Conservation (phyloP, 2,797 vertebrate species). For the Typhlichthys subterraneus region DNA sequence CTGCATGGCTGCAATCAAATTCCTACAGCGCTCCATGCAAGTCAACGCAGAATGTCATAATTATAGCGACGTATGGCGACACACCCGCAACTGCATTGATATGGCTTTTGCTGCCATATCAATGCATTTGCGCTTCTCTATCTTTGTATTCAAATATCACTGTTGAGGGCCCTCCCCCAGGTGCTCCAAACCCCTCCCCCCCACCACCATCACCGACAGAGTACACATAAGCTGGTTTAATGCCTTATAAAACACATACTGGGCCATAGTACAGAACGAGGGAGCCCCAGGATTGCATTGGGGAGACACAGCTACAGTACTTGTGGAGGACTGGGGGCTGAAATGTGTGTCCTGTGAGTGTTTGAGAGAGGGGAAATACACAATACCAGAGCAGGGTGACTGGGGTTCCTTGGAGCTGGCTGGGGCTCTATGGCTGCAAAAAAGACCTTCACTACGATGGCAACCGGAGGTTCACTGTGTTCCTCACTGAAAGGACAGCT, state of each 20-base stretch:
- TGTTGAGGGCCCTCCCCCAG: slow-evolving; percentile 28
- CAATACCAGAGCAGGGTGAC: slow-evolving; percentile 82
- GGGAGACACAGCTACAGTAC: slow-evolving; percentile 46
- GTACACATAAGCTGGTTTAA: slow-evolving; percentile 26
- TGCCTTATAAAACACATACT: slow-evolving; percentile 22
- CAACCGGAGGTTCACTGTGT: slow-evolving; percentile 87
- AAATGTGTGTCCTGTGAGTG: slow-evolving; percentile 75
- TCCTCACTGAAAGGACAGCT: slow-evolving; percentile 84
- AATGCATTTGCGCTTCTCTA: too few relatives aligned
- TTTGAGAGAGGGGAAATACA: slow-evolving; percentile 70
- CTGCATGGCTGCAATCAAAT: too few relatives aligned
- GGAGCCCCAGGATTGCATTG: slow-evolving; percentile 30
- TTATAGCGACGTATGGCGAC: too few relatives aligned
- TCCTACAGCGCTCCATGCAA: too few relatives aligned
- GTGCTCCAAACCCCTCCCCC: slow-evolving; percentile 13
- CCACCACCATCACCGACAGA: slow-evolving; percentile 9
- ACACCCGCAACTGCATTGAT: too few relatives aligned
- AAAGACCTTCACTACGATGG: slow-evolving; percentile 82
- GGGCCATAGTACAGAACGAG: slow-evolving; percentile 4
- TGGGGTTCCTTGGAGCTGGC: slow-evolving; percentile 80
- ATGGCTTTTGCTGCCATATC: too few relatives aligned
- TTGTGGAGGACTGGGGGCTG: slow-evolving; percentile 61
- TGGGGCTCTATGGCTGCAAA: slow-evolving; percentile 77
- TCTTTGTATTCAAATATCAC: too few relatives aligned
- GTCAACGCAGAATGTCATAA: too few relatives aligned